These are phyloP conservation scores for Caenorhabditis sp. DNA, from an alignment of 2,888 invertebrate species.

Conservation along the genomic window DNA sequence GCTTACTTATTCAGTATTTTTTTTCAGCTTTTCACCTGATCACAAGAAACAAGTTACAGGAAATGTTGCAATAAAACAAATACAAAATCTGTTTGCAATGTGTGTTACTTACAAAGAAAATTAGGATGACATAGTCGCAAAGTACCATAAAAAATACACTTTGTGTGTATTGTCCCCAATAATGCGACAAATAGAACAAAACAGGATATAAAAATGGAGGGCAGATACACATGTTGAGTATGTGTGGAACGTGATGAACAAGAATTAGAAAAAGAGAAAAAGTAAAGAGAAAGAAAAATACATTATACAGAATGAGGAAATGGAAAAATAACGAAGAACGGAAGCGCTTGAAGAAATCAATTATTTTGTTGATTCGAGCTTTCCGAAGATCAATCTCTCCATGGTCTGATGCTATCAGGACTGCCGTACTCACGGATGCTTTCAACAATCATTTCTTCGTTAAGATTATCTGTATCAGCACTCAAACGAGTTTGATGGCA, in stretches of 20 bases:
- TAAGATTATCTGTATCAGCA: no score
- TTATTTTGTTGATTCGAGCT: no score
- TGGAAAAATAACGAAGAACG: no score
- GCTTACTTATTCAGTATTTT: no score
- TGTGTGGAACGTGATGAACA: neutral
- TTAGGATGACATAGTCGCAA: neutral
- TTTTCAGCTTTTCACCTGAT: no score
- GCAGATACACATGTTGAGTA: neutral
- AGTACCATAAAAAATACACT: neutral
- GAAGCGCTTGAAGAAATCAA: no score
- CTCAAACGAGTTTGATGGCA: no score
- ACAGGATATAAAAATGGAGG: conserved; percentile 13
- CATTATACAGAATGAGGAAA: no score
- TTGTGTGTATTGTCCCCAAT: neutral
- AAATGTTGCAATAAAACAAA: neutral
- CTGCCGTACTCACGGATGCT: no score
- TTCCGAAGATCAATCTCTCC: no score
- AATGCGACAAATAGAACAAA: conserved; percentile 1
- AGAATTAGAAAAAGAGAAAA: neutral
- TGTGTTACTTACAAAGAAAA: neutral
- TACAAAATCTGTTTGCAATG: neutral
- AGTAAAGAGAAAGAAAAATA: neutral
- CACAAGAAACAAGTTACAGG: neutral
- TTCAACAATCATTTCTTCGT: no score
- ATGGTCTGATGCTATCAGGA: no score